These are phyloP conservation scores for Timema podura DNA, from an alignment of 2,888 invertebrate species.

Conservation along the genomic window DNA sequence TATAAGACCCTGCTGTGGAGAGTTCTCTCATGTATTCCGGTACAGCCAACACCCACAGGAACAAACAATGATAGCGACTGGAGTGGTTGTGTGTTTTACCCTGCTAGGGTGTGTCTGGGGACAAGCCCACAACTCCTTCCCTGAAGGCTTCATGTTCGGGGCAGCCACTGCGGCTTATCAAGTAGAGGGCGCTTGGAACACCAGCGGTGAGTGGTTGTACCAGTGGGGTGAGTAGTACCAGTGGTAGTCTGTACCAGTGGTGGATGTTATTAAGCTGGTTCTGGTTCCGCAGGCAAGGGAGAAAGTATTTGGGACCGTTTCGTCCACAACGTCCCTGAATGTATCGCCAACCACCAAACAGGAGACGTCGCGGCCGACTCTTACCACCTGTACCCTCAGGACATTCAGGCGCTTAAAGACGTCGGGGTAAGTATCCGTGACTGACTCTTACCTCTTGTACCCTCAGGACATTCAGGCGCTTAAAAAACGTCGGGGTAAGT, in stretches of 20 bases:
- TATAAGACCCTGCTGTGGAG: too few relatives aligned
- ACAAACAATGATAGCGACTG: too few relatives aligned
- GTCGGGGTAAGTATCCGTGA: constrained; percentile 37
- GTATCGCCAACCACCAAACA: constrained; percentile 55
- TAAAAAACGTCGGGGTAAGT: too few relatives aligned
- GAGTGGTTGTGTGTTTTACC: too few relatives aligned
- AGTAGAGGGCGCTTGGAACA: constrained; percentile 25
- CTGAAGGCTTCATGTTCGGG: constrained; percentile 23
- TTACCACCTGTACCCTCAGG: constrained; percentile 46
- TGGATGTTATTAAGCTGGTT: not conserved
- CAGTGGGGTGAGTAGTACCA: too few relatives aligned
- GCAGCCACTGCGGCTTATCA: constrained; percentile 22
- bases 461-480: too few relatives aligned
- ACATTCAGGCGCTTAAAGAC: constrained; percentile 43
- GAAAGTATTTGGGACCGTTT: constrained; percentile 36
- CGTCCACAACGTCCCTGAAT: constrained; percentile 54
- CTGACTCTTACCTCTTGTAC: too few relatives aligned
- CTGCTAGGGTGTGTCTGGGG: too few relatives aligned
- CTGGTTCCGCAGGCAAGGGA: constrained; percentile 25
- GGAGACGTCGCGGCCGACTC: constrained; percentile 57
- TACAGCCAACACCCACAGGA: too few relatives aligned
- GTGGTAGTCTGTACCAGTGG: too few relatives aligned
- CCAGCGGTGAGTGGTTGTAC: constrained; percentile 14
- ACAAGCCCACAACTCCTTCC: constrained; percentile 14
- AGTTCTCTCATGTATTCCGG: too few relatives aligned